A percentile compares a stretch with the other conserved stretches of the same genome.
These are phyloP conservation scores for Dromius quadrimaculatus DNA, from an alignment of 2,888 invertebrate species.

Conservation along the genomic window DNA sequence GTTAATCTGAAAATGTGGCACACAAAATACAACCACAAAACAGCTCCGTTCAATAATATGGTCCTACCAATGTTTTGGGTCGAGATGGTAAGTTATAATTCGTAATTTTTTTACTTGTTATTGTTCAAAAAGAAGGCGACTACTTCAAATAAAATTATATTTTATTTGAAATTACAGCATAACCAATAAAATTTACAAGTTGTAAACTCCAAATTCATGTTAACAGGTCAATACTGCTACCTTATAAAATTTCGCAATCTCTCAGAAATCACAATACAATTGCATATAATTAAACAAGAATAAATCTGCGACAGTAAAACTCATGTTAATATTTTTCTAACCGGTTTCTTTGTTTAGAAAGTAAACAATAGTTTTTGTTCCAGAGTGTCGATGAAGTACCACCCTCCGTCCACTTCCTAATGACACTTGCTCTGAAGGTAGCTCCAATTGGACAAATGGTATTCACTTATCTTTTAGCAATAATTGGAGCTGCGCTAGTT, in stretches of 20 bases:
- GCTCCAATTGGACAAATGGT: conserved; percentile 69
- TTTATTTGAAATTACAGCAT: too few relatives aligned
- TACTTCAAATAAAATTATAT: too few relatives aligned
- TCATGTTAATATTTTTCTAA: too few relatives aligned
- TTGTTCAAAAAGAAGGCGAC: too few relatives aligned
- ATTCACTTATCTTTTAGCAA: conserved; percentile 66
- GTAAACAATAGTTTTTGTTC: conserved; percentile 52
- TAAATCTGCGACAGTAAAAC: too few relatives aligned
- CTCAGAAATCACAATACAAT: too few relatives aligned
- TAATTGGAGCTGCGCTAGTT: conserved; percentile 67
- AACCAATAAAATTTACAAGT: too few relatives aligned
- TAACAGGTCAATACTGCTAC: too few relatives aligned
- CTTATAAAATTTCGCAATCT: too few relatives aligned
- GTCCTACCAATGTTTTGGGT: conserved; percentile 80
- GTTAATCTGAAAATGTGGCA: conserved; percentile 78
- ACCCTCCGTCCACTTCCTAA: conserved; percentile 64
- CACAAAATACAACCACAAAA: conserved; percentile 73
- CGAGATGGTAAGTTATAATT: conserved; percentile 66
- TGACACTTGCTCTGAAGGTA: conserved; percentile 68
- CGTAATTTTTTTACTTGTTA: neutral
- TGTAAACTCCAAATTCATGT: too few relatives aligned
- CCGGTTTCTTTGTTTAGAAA: neutral
- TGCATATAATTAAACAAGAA: too few relatives aligned
- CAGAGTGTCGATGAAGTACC: conserved; percentile 68
- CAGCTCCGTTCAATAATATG: conserved; percentile 73